Evolutionary conservation across 2,888 invertebrate genomes (phyloP), one percentile per base, ranked within the genome.

Genomic region (Hemistola chrysoprasaria): DNA sequence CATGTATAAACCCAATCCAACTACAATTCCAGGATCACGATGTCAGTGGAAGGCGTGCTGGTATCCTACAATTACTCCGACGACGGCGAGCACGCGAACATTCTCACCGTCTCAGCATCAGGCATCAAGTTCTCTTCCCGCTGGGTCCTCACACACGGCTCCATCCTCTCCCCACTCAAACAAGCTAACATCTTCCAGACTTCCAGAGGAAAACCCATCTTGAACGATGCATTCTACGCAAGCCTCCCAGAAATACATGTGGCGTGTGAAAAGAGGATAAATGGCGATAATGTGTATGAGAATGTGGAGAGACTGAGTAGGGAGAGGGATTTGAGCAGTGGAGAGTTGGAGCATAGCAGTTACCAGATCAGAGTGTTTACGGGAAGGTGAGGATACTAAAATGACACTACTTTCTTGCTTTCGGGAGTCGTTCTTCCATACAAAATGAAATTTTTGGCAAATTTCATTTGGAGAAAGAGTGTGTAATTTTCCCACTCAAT

Each of bases 101-200:
- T 88, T 52, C 66, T 87, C 8, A 88, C 83, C 0, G 86, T 86
- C 2, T 82, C 90, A 1, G 82, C 88, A 0, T 91, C 91, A 1
- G 91, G 90, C 8, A 85, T 90, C 50, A 78, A 78, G 44, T 90
- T 90, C 65, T 79, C 82, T 30, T 67, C 81, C n/a, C 71, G 90
- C 9, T 90, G 90, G 90, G 83, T 91, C 20, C 68, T 91, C 3
- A 88, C 90, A 0, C 90, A 91, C 50, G 91, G 90, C 1, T 87
- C 88, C 11, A 78, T 90, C 6, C 69, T 91, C 8, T 82, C 83
- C 0, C 80, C 89, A 0, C 50, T 85, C n/a, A 78, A 85, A 50
- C 82, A 86, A 22, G 85, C 82, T 0, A 68, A 73, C 11, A 72
- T 79, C 27, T 38, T 44, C 11, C 43, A 44, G 6, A 35, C 38